These are phyloP conservation scores for Agapornis canus DNA, from an alignment of 2,797 vertebrate species.

Conservation along the genomic window DNA sequence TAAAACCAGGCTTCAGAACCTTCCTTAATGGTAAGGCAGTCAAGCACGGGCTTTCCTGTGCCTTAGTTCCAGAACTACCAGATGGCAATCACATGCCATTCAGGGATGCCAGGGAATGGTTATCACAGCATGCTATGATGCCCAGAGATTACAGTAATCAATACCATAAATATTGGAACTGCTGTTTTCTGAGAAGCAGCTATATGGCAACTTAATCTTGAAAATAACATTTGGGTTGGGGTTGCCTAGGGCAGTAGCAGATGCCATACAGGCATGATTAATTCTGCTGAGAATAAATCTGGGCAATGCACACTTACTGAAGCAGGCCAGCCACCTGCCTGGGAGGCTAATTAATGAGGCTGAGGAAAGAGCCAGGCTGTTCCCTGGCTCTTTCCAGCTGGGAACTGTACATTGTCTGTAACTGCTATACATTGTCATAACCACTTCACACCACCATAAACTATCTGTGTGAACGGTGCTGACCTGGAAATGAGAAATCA, in stretches of 20 bases:
- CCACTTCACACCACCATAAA: conserved; percentile 18
- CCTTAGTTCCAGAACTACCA: background rate
- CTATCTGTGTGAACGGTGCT: conserved; percentile 6
- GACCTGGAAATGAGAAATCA: conserved; percentile 51
- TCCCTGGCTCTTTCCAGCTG: conserved; percentile 5
- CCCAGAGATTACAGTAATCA: background rate
- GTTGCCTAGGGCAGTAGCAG: background rate
- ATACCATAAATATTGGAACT: background rate
- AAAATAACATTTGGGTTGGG: background rate
- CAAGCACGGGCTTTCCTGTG: background rate
- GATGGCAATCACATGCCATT: background rate
- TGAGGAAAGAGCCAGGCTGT: conserved; percentile 11
- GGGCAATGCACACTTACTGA: background rate
- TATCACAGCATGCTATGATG: background rate
- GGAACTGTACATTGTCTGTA: conserved; percentile 8
- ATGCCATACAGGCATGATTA: background rate
- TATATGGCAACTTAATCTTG: background rate
- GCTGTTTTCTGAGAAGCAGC: conserved; percentile 40
- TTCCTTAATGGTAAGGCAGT: background rate
- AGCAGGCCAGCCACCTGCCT: background rate
- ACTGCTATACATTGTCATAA: conserved; percentile 36
- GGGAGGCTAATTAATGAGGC: conserved; percentile 19
- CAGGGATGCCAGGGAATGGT: background rate
- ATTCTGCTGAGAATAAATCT: conserved; percentile 1
- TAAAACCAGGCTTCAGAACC: background rate